Evolutionary conservation across 1,140 invertebrate genomes (phyloP).

Genomic region (Sinella curviseta): DNA sequence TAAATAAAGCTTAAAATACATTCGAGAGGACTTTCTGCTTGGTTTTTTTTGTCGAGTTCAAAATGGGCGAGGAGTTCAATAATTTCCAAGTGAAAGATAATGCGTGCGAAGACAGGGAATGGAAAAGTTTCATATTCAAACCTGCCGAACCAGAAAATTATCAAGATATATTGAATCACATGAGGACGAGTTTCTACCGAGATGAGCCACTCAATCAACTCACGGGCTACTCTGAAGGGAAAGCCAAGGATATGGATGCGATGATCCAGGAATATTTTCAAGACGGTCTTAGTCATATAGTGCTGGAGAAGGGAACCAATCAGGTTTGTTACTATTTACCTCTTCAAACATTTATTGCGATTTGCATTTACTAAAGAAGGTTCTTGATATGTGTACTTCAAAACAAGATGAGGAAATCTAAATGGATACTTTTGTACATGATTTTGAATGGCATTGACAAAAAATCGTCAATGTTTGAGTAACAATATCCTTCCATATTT

Average conservation of each 20-base stretch:
- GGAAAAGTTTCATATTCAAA: constrained; percentile 21
- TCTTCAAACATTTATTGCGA: background rate
- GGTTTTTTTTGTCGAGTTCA: too few relatives aligned
- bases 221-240: constrained; percentile 27
- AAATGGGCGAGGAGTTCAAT: background rate
- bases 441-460: too few relatives aligned
- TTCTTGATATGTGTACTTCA: too few relatives aligned
- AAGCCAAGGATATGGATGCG: constrained; percentile 26
- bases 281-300: constrained; percentile 12
- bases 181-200: background rate
- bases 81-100: background rate
- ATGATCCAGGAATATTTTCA: constrained; percentile 1
- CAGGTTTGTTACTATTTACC: constrained; percentile 19
- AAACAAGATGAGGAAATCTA: too few relatives aligned
- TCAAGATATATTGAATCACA: constrained; percentile 15
- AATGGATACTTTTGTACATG: too few relatives aligned
- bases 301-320: constrained; percentile 29
- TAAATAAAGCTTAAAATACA: too few relatives aligned
- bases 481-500: too few relatives aligned
- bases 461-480: too few relatives aligned
- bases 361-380: too few relatives aligned
- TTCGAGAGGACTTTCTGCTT: too few relatives aligned
- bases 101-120: background rate
- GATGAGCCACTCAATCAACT: constrained; percentile 36
- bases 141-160: constrained; percentile 9